Evolutionary conservation across 1,140 invertebrate species (phyloP), one percentile per base, ranked within the genome.

Genomic region (Teleogryllus occipitalis): DNA sequence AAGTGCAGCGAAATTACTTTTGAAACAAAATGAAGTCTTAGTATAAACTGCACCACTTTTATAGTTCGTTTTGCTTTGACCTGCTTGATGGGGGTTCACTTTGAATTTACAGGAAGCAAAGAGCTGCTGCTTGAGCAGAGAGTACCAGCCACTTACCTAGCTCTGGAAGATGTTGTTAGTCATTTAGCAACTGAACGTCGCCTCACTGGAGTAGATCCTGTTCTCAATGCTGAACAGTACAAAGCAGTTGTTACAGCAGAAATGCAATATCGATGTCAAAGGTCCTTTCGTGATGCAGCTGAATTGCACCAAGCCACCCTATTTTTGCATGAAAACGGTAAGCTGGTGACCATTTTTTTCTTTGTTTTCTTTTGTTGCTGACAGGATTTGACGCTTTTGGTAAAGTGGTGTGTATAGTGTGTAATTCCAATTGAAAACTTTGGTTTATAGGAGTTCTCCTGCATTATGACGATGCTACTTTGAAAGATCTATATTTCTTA

Each of bases 301-400:
- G 97, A 99, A 86, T 85, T 99, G 54, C 95, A 98, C 83, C 96
- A 98, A 86, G 97, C 97, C 0, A 98, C 97, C 0, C 90, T 96
- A 80, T 99, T 99, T 87, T 90, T 99, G 4, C 98, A 99, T 87
- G 98, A 99, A 84, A 99, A 99, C 87, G 98, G 97, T 90, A 87
- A 84, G 77, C 83, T 27, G 22, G 10, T 65, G 18, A 3, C 10
- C 54, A 14, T 65, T 65, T 65, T 65, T 39, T 39, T 39, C 27
- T 39, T 39, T 39, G 27, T 39, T 39, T 39, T 39, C 27, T 39
- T 5, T 39, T 39, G 5, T 2, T 39, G 27, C 27, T 39, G 27
- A 39, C 27, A 39, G 27, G 1, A 39, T 39, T 39, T 39, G 27
- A 39, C 27, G 5, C 27, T 39, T 39, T 39, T 39, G 27, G 27